phyloP scores from a whole-genome alignment of 2,113 vertebrate species.

The Octodon degus region DNA sequence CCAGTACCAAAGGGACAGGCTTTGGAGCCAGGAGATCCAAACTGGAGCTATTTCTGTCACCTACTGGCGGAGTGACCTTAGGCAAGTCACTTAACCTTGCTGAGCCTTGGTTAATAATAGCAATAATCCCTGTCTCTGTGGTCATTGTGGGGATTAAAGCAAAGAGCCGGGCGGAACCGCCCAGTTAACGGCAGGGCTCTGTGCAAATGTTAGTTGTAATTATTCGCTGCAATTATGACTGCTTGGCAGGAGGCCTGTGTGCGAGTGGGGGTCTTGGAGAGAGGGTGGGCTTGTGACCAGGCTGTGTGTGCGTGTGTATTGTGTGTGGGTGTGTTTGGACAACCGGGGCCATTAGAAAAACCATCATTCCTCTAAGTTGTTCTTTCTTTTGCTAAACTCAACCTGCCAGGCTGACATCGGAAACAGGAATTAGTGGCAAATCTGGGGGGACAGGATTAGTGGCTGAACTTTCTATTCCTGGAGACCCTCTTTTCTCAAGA shows the following conservation, averaged over 20 bases:
- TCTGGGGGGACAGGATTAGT: constrained; percentile 82
- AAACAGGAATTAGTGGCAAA: constrained; percentile 78
- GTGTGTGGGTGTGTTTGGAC: constrained; percentile 79
- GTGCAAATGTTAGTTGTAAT: constrained; percentile 82
- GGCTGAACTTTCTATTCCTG: constrained; percentile 82
- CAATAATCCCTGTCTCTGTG: constrained; percentile 71
- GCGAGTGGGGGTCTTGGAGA: background rate
- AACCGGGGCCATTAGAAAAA: constrained; percentile 80
- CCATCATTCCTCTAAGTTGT: constrained; percentile 81
- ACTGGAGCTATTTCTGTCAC: constrained; percentile 15
- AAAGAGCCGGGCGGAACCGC: background rate
- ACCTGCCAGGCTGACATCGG: constrained; percentile 80
- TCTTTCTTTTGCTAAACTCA: constrained; percentile 82
- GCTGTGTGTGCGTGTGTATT: constrained; percentile 59
- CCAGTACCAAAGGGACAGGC: background rate
- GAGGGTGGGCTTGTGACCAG: constrained; percentile 65
- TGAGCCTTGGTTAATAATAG: constrained; percentile 77
- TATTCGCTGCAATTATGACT: constrained; percentile 71
- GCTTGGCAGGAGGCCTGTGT: background rate
- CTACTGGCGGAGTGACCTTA: constrained; percentile 70
- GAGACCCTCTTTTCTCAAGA: constrained; percentile 82
- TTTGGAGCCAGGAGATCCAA: background rate
- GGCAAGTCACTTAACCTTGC: constrained; percentile 79
- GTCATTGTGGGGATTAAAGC: constrained; percentile 52
- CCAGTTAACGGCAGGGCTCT: constrained; percentile 42